Evolutionary conservation across 2,888 invertebrate species (phyloP).

Genomic region (Clepsis dumicolana): DNA sequence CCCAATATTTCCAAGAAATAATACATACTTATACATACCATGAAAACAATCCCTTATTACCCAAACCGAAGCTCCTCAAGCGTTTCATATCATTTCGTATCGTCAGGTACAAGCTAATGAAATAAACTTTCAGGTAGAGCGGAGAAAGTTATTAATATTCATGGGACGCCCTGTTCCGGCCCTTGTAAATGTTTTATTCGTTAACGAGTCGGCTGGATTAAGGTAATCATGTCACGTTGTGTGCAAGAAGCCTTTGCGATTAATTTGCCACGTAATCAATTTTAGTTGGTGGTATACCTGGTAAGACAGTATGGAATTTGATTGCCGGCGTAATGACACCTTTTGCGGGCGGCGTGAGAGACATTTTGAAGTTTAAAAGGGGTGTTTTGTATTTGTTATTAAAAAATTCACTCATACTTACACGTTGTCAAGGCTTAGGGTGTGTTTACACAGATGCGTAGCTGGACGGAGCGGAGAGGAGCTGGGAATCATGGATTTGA

Average conservation of each 20-base stretch:
- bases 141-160: slow-evolving; percentile 81
- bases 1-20: not conserved
- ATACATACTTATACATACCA: too few species aligned
- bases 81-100: slow-evolving; percentile 51
- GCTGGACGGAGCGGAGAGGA: too few species aligned
- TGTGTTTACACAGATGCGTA: too few species aligned
- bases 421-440: too few species aligned
- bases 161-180: slow-evolving; percentile 66
- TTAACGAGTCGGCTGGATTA: slow-evolving; percentile 81
- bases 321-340: not conserved
- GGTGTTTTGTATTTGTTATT: too few species aligned
- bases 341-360: not conserved
- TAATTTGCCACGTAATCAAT: slow-evolving; percentile 78
- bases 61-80: slow-evolving; percentile 20
- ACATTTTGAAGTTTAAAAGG: not conserved
- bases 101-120: slow-evolving; percentile 71
- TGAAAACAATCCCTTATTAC: slow-evolving; percentile 2
- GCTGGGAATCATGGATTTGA: too few species aligned
- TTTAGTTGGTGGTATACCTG: slow-evolving; percentile 50
- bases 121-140: slow-evolving; percentile 80
- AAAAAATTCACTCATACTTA: too few species aligned
- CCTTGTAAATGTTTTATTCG: slow-evolving; percentile 85
- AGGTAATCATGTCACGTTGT: slow-evolving; percentile 83
- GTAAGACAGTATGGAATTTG: slow-evolving; percentile 18
- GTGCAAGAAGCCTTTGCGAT: slow-evolving; percentile 73